Evolutionary conservation across 2,797 vertebrate species (phyloP).

Genomic region (Steatocranus sp.): DNA sequence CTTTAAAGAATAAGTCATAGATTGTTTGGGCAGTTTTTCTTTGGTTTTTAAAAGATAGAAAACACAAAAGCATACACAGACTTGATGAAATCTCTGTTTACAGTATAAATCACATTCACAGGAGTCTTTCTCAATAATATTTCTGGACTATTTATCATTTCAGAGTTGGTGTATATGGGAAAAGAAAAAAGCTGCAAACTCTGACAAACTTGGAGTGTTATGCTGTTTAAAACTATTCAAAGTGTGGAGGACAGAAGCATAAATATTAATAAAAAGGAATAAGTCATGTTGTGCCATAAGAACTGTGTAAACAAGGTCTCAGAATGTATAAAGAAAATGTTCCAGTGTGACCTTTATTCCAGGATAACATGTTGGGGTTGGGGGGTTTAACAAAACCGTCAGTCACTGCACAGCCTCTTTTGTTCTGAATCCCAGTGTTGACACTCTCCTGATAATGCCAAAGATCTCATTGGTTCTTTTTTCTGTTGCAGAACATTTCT

Average conservation of each 20-base stretch:
- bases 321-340: background rate
- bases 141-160: background rate
- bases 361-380: background rate
- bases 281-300: background rate
- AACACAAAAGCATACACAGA: background rate
- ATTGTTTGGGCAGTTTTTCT: background rate
- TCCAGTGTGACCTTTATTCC: background rate
- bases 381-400: background rate
- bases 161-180: background rate
- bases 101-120: background rate
- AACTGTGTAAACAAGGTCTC: background rate
- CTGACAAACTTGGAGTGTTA: slow-evolving; percentile 15
- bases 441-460: background rate
- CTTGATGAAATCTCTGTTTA: background rate
- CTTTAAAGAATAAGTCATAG: background rate
- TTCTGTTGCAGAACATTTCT: background rate
- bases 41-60: background rate
- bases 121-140: background rate
- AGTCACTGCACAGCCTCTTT: background rate
- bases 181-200: background rate
- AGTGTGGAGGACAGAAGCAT: background rate
- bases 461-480: background rate
- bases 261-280: background rate
- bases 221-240: background rate
- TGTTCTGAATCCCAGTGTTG: background rate